A percentile compares a stretch with the other conserved stretches of the same genome.
Evolutionary conservation across 2,113 vertebrate species (phyloP).

Genomic region (Clarias macrocephalus): DNA sequence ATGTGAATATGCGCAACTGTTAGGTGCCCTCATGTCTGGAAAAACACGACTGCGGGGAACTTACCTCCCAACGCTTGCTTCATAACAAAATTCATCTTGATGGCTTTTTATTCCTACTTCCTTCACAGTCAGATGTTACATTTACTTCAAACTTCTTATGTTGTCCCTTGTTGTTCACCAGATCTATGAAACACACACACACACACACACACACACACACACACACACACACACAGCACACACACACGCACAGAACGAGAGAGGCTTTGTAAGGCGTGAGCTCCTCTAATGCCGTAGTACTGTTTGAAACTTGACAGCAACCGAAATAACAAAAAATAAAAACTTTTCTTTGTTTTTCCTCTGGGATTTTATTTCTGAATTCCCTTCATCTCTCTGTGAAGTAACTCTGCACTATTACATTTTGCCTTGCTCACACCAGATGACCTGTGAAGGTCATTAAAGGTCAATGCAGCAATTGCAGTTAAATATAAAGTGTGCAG

Average conservation of each 20-base stretch:
- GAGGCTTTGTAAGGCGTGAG: not conserved
- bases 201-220: not conserved
- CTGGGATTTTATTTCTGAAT: not conserved
- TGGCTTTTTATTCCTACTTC: conserved; percentile 78
- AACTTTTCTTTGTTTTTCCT: not conserved
- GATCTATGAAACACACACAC: conserved; percentile 57
- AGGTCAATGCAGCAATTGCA: conserved; percentile 65
- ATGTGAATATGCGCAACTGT: not conserved
- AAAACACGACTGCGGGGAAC: conserved; percentile 53
- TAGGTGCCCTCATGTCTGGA: conserved; percentile 15
- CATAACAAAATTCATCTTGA: conserved; percentile 94
- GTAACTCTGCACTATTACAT: not conserved
- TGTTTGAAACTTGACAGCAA: conserved; percentile 15
- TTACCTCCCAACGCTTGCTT: conserved; percentile 93
- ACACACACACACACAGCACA: not conserved
- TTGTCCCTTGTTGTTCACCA: conserved; percentile 59
- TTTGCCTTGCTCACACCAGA: conserved; percentile 20
- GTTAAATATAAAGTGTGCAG: conserved; percentile 3
- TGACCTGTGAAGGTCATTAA: conserved; percentile 66
- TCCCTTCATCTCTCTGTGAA: not conserved
- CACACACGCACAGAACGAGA: not conserved
- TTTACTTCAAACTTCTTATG: conserved; percentile 65
- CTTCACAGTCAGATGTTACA: conserved; percentile 72
- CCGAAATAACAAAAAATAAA: not conserved
- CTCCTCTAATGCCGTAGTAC: not conserved